Percentiles rank a stretch among this genome's conserved stretches.
phyloP scores from a whole-genome alignment of 2,888 invertebrate genomes.

The Apotomis betuletana region DNA sequence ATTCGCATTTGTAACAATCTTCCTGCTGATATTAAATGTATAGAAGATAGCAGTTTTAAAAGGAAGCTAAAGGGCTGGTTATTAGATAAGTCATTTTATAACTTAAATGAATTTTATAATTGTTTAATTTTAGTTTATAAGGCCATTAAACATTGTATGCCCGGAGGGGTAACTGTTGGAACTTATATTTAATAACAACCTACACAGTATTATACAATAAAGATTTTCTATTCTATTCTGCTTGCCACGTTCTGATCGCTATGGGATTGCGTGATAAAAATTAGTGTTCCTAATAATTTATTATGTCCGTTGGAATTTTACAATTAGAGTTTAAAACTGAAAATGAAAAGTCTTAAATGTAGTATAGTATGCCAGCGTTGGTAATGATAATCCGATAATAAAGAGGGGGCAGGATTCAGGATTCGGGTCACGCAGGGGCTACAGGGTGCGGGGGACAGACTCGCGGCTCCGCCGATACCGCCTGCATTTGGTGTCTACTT shows the following conservation, averaged over 20 bases:
- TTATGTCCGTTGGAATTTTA: not conserved
- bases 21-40: too few species aligned
- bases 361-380: conserved; percentile 29
- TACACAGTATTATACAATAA: too few species aligned
- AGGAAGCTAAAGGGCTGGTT: too few species aligned
- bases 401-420: conserved; percentile 49
- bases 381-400: conserved; percentile 53
- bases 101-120: too few species aligned
- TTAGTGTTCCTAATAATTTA: conserved; percentile 16
- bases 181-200: too few species aligned
- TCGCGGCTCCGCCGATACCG: not conserved
- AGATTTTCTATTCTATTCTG: too few species aligned
- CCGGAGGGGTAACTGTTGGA: too few species aligned
- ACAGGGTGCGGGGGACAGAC: not conserved
- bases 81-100: too few species aligned
- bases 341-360: conserved; percentile 20
- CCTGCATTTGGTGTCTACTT: conserved; percentile 22
- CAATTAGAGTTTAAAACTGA: conserved; percentile 3
- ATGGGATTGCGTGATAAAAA: conserved; percentile 15
- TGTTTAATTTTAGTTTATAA: too few species aligned
- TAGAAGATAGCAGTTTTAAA: too few species aligned
- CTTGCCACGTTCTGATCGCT: conserved; percentile 5
- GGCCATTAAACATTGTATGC: too few species aligned
- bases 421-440: conserved; percentile 37
- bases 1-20: too few species aligned